Percentiles rank a stretch among this genome's conserved stretches.
These are phyloP conservation scores for Lepidiolamprologus cunningtoni DNA, from an alignment of 2,113 vertebrate species.

Conservation along the genomic window DNA sequence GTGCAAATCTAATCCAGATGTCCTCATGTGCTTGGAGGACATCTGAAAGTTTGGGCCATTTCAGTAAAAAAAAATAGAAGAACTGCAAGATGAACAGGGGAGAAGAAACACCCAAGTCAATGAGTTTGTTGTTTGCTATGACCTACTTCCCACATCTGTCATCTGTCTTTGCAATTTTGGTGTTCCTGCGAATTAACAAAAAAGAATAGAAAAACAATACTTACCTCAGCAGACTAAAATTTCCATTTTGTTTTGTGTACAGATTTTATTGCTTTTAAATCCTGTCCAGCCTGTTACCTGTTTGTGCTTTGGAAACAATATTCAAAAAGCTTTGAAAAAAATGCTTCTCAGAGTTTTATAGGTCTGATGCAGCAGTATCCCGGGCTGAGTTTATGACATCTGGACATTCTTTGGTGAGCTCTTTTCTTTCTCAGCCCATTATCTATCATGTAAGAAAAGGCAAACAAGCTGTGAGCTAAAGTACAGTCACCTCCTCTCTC, in stretches of 20 bases:
- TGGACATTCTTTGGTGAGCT: background rate
- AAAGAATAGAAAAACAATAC: background rate
- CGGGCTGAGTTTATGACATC: background rate
- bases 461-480: constrained; percentile 1
- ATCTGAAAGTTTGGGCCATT: constrained; percentile 34
- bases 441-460: constrained; percentile 6
- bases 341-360: background rate
- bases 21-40: constrained; percentile 30
- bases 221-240: background rate
- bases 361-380: background rate
- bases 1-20: constrained; percentile 63
- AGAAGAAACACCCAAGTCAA: constrained; percentile 31
- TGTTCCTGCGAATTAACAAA: constrained; percentile 1
- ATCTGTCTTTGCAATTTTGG: constrained; percentile 21
- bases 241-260: background rate
- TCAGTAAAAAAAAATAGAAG: constrained; percentile 18
- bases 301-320: background rate
- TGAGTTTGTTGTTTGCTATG: constrained; percentile 42
- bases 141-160: constrained; percentile 60
- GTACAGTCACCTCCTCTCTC: background rate
- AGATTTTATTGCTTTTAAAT: background rate
- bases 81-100: background rate
- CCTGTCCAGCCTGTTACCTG: background rate
- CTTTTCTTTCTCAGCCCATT: background rate
- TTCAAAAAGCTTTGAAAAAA: background rate